Conservation (phyloP, 2,113 vertebrate genomes). For the Lasiurus cinereus region DNA sequence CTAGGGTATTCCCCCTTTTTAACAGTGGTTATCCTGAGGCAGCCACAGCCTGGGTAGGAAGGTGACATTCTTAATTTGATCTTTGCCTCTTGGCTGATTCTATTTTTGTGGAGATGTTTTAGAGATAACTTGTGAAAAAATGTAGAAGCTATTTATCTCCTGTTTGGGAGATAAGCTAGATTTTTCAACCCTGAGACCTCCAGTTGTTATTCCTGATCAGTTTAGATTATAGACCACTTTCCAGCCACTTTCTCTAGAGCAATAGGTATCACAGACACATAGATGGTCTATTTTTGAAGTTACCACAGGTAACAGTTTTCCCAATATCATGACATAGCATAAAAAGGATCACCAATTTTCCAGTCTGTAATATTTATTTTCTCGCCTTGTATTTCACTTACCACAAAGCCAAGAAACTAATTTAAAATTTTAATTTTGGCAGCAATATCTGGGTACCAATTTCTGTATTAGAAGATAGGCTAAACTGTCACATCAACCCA, state of each 20-base stretch:
- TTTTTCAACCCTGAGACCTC: neutral
- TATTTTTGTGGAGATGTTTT: constrained; percentile 36
- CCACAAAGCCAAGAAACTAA: neutral
- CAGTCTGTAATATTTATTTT: neutral
- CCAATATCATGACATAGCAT: neutral
- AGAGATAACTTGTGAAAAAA: neutral
- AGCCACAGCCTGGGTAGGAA: neutral
- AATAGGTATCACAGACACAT: neutral
- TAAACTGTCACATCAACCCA: neutral
- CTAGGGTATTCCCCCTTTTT: neutral
- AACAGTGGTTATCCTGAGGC: neutral
- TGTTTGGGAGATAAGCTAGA: neutral
- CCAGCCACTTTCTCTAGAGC: neutral
- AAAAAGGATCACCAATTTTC: neutral
- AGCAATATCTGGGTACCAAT: neutral
- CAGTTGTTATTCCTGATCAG: neutral
- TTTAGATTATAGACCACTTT: neutral
- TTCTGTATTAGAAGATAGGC: neutral
- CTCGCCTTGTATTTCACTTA: neutral
- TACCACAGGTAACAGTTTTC: neutral
- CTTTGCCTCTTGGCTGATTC: neutral
- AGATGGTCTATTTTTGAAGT: neutral
- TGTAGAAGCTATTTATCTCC: neutral
- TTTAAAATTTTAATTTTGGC: constrained; percentile 2
- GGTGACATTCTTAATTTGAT: neutral